Base-by-base conservation (phyloP, 2,797 vertebrate species). In the Allenopithecus nigroviridis region DNA sequence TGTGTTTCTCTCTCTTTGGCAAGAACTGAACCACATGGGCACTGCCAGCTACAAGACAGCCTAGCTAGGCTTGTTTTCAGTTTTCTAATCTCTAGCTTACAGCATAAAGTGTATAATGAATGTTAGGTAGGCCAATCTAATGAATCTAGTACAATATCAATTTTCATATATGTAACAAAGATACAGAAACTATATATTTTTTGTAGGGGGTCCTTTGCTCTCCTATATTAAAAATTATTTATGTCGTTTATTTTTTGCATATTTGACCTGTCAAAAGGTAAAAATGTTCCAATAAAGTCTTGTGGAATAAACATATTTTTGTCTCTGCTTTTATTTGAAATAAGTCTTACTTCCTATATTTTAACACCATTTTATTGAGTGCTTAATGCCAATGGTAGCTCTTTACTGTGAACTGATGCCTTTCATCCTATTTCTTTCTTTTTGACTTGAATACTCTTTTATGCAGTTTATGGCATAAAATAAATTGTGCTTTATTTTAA, bases 301-400 rank as follows among this genome's bases (percentile, higher is more conserved):
- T 86, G 9, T 36, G 57, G n/a, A 87, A 87, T 70, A 83, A 80
- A 57, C 11, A 59, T 17, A 28, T 68, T 81, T 70, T 89, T 64
- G 6, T 33, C 91, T 91, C 87, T 78, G 28, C 41, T 83, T 90
- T 90, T 36, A 78, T 96, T 90, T 95, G 75, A 79, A 48, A 89
- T 89, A 80, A 85, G 43, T 43, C 21, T 72, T 74, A 41, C 26
- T 80, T 84, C 59, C 19, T 21, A 6, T 64, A n/a, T 76, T 94
- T 89, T 70, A 61, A 83, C 86, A 36, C 8, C 36, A 74, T 75
- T 48, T 48, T 48, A 48, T 16, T 48, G 48, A 48, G 48, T 48
- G 48, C 48, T 86, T 91, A 94, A 48, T 36, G 33, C n/a, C 48
- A 92, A 50, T n/a, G 50, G 28, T 72, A 55, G 13, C 13, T 41